phyloP scores from a whole-genome alignment of 2,113 vertebrate genomes.

The Cynopterus brachyotis region DNA sequence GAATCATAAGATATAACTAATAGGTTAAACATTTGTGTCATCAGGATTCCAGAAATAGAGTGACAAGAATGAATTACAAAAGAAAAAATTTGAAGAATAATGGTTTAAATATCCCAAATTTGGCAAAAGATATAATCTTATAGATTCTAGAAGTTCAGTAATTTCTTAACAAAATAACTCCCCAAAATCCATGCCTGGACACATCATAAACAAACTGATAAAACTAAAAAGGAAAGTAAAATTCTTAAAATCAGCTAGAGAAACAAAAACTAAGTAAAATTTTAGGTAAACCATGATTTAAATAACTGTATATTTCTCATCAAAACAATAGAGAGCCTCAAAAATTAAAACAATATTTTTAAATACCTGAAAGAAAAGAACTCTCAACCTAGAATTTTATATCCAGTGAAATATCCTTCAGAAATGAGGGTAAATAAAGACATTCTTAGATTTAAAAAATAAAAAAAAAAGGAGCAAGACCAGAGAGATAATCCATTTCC shows the following conservation, averaged over 20 bases:
- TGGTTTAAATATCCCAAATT: background rate
- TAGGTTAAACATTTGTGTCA: background rate
- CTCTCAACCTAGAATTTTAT: background rate
- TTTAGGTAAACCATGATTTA: background rate
- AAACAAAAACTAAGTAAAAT: background rate
- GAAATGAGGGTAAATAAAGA: background rate
- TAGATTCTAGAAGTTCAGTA: background rate
- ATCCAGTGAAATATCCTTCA: background rate
- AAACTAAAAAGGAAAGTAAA: background rate
- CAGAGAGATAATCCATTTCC: background rate
- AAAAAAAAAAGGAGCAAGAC: too few species aligned
- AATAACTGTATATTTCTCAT: background rate
- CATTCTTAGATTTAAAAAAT: background rate
- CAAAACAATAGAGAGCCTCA: background rate
- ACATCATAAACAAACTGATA: background rate
- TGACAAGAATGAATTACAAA: background rate
- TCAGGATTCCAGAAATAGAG: background rate
- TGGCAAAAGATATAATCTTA: background rate
- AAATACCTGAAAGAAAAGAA: background rate
- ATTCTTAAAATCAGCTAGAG: background rate
- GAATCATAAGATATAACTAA: background rate
- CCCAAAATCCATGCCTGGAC: background rate
- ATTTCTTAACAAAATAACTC: background rate
- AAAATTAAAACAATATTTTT: background rate
- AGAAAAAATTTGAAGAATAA: background rate